These are phyloP conservation scores for Luidia sarsii DNA, from an alignment of 53 echinoderm and acorn worm species.

Conservation along the genomic window DNA sequence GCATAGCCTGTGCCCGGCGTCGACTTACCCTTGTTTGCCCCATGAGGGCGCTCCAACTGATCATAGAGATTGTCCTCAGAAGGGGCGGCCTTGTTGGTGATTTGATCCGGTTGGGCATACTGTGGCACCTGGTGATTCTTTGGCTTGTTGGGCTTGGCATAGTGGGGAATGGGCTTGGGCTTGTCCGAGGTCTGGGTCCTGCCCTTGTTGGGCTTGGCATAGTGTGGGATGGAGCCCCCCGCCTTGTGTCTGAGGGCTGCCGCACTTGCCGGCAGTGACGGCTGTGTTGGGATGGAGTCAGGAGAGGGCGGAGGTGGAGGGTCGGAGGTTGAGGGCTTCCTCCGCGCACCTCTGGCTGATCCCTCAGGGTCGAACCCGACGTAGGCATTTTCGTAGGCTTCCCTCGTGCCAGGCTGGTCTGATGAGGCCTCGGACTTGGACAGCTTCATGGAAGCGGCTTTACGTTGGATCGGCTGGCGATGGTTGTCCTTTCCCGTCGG, in stretches of 20 bases:
- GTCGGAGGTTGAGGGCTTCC: background rate
- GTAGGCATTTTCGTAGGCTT: slow-evolving; percentile 24
- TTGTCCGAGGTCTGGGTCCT: slow-evolving; percentile 10
- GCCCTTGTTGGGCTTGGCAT: slow-evolving; percentile 50
- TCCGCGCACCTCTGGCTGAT: too few species aligned
- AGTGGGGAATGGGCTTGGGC: slow-evolving; percentile 29
- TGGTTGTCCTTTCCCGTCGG: background rate
- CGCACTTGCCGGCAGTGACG: background rate
- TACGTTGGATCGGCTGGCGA: too few species aligned
- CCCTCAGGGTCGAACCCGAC: slow-evolving; percentile 30
- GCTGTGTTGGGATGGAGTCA: background rate
- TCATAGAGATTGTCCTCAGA: background rate
- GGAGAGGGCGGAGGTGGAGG: background rate
- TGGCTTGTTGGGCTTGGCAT: slow-evolving; percentile 50
- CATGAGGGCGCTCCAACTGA: slow-evolving; percentile 31
- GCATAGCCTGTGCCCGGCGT: slow-evolving; percentile 34
- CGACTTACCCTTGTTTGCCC: background rate
- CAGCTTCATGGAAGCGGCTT: slow-evolving; percentile 17
- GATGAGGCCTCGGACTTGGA: background rate
- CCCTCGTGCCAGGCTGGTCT: background rate
- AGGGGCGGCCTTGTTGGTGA: slow-evolving; percentile 5
- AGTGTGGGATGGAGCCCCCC: slow-evolving; percentile 19
- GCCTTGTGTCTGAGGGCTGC: background rate
- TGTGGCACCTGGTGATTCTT: slow-evolving; percentile 15
- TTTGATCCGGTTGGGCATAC: slow-evolving; percentile 31